Percentiles rank a stretch among this genome's conserved stretches.
Evolutionary conservation across 2,113 vertebrate species (phyloP).

Genomic region (Paralichthys olivaceus): DNA sequence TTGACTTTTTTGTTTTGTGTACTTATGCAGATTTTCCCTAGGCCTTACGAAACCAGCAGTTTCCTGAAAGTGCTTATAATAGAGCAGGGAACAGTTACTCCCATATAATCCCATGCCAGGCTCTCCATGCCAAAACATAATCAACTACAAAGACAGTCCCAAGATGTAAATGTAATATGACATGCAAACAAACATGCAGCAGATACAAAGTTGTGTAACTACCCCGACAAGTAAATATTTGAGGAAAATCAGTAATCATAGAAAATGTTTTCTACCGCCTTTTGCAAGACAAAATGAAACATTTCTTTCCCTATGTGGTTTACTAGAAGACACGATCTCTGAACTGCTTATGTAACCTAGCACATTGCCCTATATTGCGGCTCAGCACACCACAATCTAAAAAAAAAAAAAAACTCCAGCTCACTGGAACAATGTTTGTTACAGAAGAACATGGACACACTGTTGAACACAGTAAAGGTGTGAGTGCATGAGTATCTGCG

Average conservation of each 20-base stretch:
- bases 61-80: neutral
- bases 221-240: neutral
- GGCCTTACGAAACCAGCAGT: neutral
- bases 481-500: neutral
- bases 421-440: neutral
- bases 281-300: slow-evolving; percentile 2
- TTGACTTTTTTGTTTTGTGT: neutral
- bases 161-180: neutral
- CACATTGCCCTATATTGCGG: slow-evolving; percentile 34
- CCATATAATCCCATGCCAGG: neutral
- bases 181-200: slow-evolving; percentile 17
- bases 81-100: neutral
- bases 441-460: slow-evolving; percentile 5
- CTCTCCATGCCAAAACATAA: neutral
- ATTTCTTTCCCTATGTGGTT: slow-evolving; percentile 1
- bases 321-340: neutral
- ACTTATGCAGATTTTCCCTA: neutral
- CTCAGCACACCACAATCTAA: slow-evolving; percentile 5
- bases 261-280: neutral
- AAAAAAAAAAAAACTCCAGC: neutral
- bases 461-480: neutral
- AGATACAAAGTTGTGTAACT: slow-evolving; percentile 6
- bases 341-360: slow-evolving; percentile 36
- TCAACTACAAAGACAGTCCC: neutral
- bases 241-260: slow-evolving; percentile 15